Conservation (phyloP, 2,797 vertebrate species). For the Premnoplex brunnescens region DNA sequence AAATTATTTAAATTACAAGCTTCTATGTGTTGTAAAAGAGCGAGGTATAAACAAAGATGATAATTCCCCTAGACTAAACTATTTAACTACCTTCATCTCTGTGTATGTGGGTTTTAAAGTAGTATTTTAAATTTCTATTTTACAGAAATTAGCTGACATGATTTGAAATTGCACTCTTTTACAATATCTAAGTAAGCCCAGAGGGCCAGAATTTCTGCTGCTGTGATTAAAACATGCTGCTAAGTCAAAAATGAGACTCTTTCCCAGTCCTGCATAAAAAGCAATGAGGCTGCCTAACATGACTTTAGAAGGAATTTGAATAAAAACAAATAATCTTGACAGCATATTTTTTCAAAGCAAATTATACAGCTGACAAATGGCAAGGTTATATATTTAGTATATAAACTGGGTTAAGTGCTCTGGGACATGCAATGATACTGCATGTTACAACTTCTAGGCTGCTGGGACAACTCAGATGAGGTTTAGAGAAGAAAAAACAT, state of each 20-base stretch:
- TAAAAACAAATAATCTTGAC: not conserved
- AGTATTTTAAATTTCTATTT: conserved; percentile 10
- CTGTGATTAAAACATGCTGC: conserved; percentile 8
- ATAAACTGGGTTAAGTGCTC: not conserved
- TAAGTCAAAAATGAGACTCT: not conserved
- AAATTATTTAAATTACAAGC: not conserved
- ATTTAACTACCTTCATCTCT: not conserved
- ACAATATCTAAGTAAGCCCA: conserved; percentile 15
- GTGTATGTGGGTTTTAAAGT: not conserved
- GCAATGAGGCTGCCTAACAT: not conserved
- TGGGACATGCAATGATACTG: not conserved
- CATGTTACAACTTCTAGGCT: not conserved
- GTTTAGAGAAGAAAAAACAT: not conserved
- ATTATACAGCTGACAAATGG: not conserved
- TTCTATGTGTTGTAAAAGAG: not conserved
- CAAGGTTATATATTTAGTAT: not conserved
- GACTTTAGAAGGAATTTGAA: not conserved
- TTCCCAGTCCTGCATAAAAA: not conserved
- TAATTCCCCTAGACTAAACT: not conserved
- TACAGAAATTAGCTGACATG: conserved; percentile 26
- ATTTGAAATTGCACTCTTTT: conserved; percentile 14
- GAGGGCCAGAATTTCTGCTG: not conserved
- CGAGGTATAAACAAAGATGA: not conserved
- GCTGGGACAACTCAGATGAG: not conserved
- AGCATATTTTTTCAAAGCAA: not conserved